Percentiles rank a stretch among this genome's conserved stretches.
These are phyloP conservation scores for Corythornis cristatus DNA, from an alignment of 2,113 vertebrate species.

Conservation along the genomic window DNA sequence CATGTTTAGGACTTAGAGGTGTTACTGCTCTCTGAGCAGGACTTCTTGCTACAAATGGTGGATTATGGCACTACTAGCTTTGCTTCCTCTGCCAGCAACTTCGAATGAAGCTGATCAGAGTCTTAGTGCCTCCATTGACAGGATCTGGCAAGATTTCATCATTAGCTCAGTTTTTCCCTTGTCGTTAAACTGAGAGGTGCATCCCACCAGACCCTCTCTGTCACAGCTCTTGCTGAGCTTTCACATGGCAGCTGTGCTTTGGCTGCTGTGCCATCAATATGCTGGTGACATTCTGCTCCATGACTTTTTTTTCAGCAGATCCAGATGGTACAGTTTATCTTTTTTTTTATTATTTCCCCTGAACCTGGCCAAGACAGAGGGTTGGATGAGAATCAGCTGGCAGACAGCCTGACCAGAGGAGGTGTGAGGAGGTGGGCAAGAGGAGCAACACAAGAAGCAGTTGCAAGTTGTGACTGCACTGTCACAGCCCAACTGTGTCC, in stretches of 20 bases:
- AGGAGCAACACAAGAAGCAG: not conserved
- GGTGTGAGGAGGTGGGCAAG: not conserved
- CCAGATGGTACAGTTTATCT: slow-evolving; percentile 11
- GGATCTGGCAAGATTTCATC: slow-evolving; percentile 16
- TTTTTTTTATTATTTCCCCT: not conserved
- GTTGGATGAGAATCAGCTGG: slow-evolving; percentile 2
- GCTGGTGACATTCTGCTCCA: not conserved
- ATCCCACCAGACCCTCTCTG: not conserved
- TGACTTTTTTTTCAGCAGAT: not conserved
- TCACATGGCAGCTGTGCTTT: not conserved
- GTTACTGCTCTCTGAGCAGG: not conserved
- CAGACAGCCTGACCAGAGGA: not conserved
- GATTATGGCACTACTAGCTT: not conserved
- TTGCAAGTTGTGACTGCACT: not conserved
- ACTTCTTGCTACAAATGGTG: not conserved
- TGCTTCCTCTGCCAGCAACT: not conserved
- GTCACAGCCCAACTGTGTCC: not conserved
- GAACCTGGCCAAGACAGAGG: not conserved
- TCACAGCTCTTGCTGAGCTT: not conserved
- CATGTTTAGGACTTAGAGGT: not conserved
- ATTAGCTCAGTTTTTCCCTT: slow-evolving; percentile 19
- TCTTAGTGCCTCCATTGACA: not conserved
- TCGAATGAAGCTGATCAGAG: not conserved
- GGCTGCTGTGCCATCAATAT: not conserved
- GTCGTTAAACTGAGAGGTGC: not conserved